A percentile compares a stretch with the other conserved stretches of the same genome.
These are phyloP conservation scores for Cosmia trapezina DNA, from an alignment of 2,888 invertebrate species.

Conservation along the genomic window DNA sequence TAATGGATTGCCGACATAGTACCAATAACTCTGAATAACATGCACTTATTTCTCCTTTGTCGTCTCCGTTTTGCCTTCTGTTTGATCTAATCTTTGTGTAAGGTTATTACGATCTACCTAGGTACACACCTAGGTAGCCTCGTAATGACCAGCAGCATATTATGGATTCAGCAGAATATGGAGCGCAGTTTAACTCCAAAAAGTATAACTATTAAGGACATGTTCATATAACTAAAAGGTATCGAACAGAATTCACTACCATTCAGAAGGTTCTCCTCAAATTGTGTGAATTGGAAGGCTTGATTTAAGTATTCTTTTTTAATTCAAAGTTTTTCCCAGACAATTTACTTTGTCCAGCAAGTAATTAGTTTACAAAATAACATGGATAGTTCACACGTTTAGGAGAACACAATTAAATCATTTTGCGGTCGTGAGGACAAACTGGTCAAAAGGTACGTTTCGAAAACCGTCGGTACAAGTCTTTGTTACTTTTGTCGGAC, in stretches of 20 bases:
- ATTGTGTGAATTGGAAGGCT: slow-evolving; percentile 34
- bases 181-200: neutral
- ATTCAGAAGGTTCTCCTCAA: slow-evolving; percentile 26
- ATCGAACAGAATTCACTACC: neutral
- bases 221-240: neutral
- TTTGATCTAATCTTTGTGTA: slow-evolving; percentile 1
- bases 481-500: slow-evolving; percentile 31
- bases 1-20: no score
- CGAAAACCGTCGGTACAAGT: slow-evolving; percentile 16
- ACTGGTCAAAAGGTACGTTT: slow-evolving; percentile 45
- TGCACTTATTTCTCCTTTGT: neutral
- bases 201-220: neutral
- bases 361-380: slow-evolving; percentile 59
- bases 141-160: no score
- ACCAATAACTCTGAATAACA: no score
- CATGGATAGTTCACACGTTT: slow-evolving; percentile 52
- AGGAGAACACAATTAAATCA: slow-evolving; percentile 59
- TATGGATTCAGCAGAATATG: neutral
- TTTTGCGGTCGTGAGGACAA: slow-evolving; percentile 53
- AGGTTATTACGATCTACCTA: neutral
- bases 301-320: slow-evolving; percentile 40
- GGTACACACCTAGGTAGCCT: neutral
- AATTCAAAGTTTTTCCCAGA: slow-evolving; percentile 50
- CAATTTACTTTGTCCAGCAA: slow-evolving; percentile 34
- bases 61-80: neutral